Evolutionary conservation across 2,797 vertebrate species (phyloP), one percentile per base, ranked within the genome.

Genomic region (Eospalax fontanierii): DNA sequence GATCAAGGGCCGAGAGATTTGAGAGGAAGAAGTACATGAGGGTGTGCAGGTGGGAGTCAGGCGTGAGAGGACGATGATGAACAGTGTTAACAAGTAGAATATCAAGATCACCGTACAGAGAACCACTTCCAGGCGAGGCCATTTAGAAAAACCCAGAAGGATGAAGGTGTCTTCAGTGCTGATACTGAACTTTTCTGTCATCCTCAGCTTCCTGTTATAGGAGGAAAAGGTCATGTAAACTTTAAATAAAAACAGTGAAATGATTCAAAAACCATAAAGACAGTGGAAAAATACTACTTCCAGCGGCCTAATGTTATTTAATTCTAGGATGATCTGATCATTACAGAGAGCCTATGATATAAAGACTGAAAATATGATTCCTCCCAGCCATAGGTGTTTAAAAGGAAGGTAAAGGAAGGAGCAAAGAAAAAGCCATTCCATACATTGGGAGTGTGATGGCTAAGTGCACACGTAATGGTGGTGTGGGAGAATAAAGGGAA

Each of bases 11-110:
- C 24, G 96, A 96, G 54, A 98, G 84, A 11, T 97, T 97, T 2
- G 74, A 92, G 65, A 97, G 94, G 33, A 98, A 97, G 43, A 97
- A 93, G 50, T 98, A 98, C 97, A 98, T 96, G 11, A n/a, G 95
- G 96, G 84, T 97, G n/a, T 93, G 95, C 21, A 97, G 94, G 8
- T 78, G 73, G 4, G 86, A 75, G 7, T 96, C 46, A 90, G 4
- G 24, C 50, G 33, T 15, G 75, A 93, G 1, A 97, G 33, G 35
- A 76, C 14, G 21, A 97, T 97, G 50, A 98, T 96, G 28, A 74
- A 89, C 30, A 90, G 33, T 26, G 96, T 97, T 61, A 96, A 71
- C 15, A 97, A n/a, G 87, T 97, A 97, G 26, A 97, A 92, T 24
- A 87, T 30, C 38, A 96, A 65, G n/a, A 97, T 68, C 0, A 92